Evolutionary conservation across 1,140 invertebrate genomes (phyloP).

Genomic region (Globodera rostochiensis): DNA sequence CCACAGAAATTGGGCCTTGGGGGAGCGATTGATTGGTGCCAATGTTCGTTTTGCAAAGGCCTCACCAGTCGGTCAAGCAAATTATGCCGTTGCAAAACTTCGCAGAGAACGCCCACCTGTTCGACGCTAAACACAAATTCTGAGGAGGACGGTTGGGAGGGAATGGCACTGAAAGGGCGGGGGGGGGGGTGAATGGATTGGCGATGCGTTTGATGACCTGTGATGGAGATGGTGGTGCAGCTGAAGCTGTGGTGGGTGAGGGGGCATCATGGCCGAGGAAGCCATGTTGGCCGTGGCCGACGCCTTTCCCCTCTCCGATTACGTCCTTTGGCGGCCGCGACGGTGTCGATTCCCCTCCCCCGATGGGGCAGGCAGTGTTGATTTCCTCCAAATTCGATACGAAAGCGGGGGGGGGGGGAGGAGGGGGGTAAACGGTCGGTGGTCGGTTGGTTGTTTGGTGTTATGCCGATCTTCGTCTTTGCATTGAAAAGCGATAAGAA

Average conservation of each 20-base stretch:
- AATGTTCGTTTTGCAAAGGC: slow-evolving; percentile 9
- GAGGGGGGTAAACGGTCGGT: neutral
- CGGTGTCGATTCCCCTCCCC: slow-evolving; percentile 12
- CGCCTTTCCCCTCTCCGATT: slow-evolving; percentile 2
- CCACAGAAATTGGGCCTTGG: slow-evolving; percentile 84
- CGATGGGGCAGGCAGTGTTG: neutral
- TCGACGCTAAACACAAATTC: slow-evolving; percentile 40
- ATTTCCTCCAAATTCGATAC: slow-evolving; percentile 17
- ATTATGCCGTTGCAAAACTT: slow-evolving; percentile 38
- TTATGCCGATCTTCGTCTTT: no score
- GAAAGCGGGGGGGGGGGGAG: neutral
- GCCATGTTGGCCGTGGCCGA: neutral
- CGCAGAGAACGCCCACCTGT: slow-evolving; percentile 42
- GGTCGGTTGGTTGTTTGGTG: neutral
- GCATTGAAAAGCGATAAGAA: neutral
- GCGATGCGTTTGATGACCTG: neutral
- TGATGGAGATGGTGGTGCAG: neutral
- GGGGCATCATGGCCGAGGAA: neutral
- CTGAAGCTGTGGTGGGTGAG: neutral
- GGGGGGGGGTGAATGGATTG: neutral
- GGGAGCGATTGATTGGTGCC: neutral
- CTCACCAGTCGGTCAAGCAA: slow-evolving; percentile 36
- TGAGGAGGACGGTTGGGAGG: neutral
- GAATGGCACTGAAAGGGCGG: neutral
- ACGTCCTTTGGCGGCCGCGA: neutral